Percentiles rank a stretch among this genome's conserved stretches.
phyloP scores from a whole-genome alignment of 2,113 vertebrate genomes.

The Hydropotes inermis region DNA sequence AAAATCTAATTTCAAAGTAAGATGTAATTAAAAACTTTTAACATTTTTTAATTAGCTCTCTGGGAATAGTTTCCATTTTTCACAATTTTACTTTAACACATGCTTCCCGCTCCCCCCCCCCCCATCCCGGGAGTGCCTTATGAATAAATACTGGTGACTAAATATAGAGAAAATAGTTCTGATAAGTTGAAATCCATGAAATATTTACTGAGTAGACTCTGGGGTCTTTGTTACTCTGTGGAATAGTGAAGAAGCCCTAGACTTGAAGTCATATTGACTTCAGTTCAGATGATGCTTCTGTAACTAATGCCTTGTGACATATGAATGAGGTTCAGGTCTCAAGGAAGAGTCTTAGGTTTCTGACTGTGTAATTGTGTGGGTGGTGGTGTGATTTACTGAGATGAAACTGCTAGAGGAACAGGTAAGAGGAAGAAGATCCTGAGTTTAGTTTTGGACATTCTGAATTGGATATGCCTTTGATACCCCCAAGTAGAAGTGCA shows the following conservation, averaged over 20 bases:
- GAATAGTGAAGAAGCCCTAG: background rate
- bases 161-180: background rate
- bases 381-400: background rate
- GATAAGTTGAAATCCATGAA: background rate
- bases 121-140: background rate
- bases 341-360: background rate
- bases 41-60: slow-evolving; percentile 30
- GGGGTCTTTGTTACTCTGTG: background rate
- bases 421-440: background rate
- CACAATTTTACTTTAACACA: background rate
- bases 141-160: background rate
- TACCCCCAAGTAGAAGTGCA: background rate
- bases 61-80: slow-evolving; percentile 35
- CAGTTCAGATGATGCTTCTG: background rate
- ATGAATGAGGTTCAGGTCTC: background rate
- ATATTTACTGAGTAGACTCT: background rate
- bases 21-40: slow-evolving; percentile 34
- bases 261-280: background rate
- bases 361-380: background rate
- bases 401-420: background rate
- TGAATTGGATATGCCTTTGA: background rate
- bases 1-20: background rate
- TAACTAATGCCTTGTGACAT: background rate
- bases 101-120: background rate
- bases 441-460: background rate